Conservation (phyloP, 2,797 vertebrate species). For the Sebastes minor region DNA sequence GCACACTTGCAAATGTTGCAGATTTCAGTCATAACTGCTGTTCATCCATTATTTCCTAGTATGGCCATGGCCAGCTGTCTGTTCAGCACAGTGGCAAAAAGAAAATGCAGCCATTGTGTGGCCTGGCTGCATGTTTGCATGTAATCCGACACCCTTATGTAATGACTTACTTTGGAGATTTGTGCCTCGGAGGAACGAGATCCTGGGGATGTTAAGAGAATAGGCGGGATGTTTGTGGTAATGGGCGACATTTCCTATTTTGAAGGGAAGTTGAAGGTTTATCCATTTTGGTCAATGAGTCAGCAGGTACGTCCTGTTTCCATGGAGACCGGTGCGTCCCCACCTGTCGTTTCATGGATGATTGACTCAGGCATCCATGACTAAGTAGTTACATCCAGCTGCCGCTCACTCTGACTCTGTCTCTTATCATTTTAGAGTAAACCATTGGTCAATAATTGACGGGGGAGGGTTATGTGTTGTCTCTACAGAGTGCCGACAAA, state of each 20-base stretch:
- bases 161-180: conserved; percentile 13
- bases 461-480: neutral
- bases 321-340: conserved; percentile 25
- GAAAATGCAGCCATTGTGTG: conserved; percentile 51
- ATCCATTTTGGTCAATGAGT: conserved; percentile 44
- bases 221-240: conserved; percentile 8
- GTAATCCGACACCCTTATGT: conserved; percentile 55
- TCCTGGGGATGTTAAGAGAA: conserved; percentile 33
- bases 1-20: neutral
- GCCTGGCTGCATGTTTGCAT: conserved; percentile 39
- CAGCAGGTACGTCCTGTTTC: conserved; percentile 41
- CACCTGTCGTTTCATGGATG: conserved; percentile 6
- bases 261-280: conserved; percentile 42
- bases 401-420: neutral
- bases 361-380: conserved; percentile 54
- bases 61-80: conserved; percentile 10
- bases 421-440: conserved; percentile 8
- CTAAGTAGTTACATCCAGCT: conserved; percentile 41
- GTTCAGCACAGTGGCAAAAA: conserved; percentile 8
- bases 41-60: neutral
- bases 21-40: neutral
- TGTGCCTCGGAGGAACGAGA: neutral
- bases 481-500: neutral
- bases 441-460: conserved; percentile 20
- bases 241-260: conserved; percentile 37